These are phyloP conservation scores for Chaenogobius annularis DNA, from an alignment of 2,113 vertebrate species.

Conservation along the genomic window DNA sequence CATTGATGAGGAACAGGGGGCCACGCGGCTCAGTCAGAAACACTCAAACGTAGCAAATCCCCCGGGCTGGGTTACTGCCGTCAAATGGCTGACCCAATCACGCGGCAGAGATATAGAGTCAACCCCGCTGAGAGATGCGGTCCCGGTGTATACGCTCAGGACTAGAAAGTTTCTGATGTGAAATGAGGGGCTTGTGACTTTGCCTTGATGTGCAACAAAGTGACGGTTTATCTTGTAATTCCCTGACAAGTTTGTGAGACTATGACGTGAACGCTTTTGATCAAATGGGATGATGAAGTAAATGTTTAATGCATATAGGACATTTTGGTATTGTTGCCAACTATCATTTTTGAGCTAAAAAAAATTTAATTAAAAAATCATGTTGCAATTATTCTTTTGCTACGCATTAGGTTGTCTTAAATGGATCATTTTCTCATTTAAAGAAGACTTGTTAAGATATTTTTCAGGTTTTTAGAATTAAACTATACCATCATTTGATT, in stretches of 20 bases:
- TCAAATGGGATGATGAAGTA: slow-evolving; percentile 18
- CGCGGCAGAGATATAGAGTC: slow-evolving; percentile 62
- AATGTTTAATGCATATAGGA: slow-evolving; percentile 18
- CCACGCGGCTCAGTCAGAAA: slow-evolving; percentile 51
- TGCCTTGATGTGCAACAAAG: slow-evolving; percentile 31
- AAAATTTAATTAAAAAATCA: neutral
- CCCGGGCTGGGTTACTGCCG: slow-evolving; percentile 52
- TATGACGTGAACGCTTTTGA: slow-evolving; percentile 11
- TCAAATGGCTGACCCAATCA: slow-evolving; percentile 65
- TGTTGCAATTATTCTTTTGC: neutral
- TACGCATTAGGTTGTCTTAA: neutral
- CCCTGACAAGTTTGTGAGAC: slow-evolving; percentile 25
- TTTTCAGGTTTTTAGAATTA: too few relatives aligned
- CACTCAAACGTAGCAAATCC: slow-evolving; percentile 59
- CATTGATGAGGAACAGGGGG: slow-evolving; percentile 67
- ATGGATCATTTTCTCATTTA: too few relatives aligned
- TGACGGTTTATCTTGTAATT: slow-evolving; percentile 25
- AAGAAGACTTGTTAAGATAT: too few relatives aligned
- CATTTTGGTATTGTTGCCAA: slow-evolving; percentile 10
- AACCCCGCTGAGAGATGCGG: slow-evolving; percentile 43
- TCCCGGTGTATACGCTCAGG: neutral
- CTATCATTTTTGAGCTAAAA: neutral
- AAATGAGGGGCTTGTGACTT: slow-evolving; percentile 20
- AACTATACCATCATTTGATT: too few relatives aligned
- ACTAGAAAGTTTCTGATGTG: neutral